A percentile compares a stretch with the other conserved stretches of the same genome.
phyloP scores from a whole-genome alignment of 1,140 invertebrate genomes.

The Megalopta genalis region DNA sequence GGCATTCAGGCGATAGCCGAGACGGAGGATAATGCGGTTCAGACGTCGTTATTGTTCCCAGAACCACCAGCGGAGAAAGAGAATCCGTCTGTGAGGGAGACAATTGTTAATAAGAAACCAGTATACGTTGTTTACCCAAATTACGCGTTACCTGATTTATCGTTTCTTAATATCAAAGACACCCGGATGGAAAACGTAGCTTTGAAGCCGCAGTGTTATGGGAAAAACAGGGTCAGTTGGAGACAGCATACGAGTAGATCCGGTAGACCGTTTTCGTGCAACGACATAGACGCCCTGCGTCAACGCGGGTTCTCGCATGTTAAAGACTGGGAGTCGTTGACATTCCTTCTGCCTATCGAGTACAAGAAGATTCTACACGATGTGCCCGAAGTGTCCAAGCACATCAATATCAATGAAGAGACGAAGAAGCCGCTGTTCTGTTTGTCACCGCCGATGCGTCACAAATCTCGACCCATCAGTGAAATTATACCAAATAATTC shows the following conservation, averaged over 20 bases:
- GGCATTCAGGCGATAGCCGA: conserved; percentile 73
- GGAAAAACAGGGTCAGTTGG: conserved; percentile 66
- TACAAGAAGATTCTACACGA: conserved; percentile 87
- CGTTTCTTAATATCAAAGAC: conserved; percentile 87
- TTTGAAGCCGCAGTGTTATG: conserved; percentile 80
- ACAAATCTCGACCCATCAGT: conserved; percentile 76
- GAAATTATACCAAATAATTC: conserved; percentile 82
- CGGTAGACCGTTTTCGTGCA: conserved; percentile 89
- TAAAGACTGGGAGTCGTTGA: conserved; percentile 94
- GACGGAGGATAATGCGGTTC: conserved; percentile 75
- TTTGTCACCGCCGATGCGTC: conserved; percentile 82
- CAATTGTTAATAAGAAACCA: conserved; percentile 82
- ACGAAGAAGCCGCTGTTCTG: conserved; percentile 85
- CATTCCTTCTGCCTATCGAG: conserved; percentile 90
- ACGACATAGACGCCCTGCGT: conserved; percentile 89
- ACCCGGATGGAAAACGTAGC: conserved; percentile 83
- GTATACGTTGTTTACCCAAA: conserved; percentile 95
- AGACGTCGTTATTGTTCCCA: conserved; percentile 75
- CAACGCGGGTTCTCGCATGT: conserved; percentile 91
- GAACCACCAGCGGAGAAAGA: conserved; percentile 50
- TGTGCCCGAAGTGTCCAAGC: conserved; percentile 86
- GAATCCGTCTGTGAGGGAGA: conserved; percentile 66
- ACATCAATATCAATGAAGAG: conserved; percentile 82
- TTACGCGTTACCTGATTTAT: conserved; percentile 93
- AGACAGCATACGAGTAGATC: conserved; percentile 71